These are phyloP conservation scores for Zaprionus lineosus DNA, from an alignment of 2,888 invertebrate species.

Conservation along the genomic window DNA sequence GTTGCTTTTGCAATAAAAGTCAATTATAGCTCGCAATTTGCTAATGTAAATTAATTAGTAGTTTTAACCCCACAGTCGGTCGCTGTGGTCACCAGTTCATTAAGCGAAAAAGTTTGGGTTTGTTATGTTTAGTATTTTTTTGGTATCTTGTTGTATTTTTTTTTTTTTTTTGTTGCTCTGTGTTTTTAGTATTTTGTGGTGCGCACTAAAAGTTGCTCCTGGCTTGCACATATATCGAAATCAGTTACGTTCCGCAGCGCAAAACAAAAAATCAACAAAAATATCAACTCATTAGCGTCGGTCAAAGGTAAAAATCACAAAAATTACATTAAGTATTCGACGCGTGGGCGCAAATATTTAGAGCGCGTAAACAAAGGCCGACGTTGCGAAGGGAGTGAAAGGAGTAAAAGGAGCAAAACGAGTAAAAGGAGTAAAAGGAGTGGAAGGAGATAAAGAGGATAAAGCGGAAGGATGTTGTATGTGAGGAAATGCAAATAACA, in stretches of 20 bases:
- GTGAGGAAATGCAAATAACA: constrained; percentile 64
- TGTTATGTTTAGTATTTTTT: constrained; percentile 5
- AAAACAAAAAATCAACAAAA: constrained; percentile 7
- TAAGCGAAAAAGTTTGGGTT: constrained; percentile 51
- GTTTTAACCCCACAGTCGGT: constrained; percentile 44
- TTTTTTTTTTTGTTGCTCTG: constrained; percentile 2
- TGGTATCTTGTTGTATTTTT: neutral
- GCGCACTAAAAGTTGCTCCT: constrained; percentile 14
- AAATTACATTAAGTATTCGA: constrained; percentile 47
- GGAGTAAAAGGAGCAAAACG: neutral
- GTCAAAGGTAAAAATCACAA: constrained; percentile 37
- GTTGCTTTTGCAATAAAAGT: constrained; percentile 44
- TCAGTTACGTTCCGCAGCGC: constrained; percentile 31
- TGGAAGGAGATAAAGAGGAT: constrained; percentile 8
- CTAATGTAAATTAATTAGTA: constrained; percentile 71
- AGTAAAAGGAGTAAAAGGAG: neutral
- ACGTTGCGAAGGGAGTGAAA: neutral
- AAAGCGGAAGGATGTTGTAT: too few species aligned
- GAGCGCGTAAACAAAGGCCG: constrained; percentile 1
- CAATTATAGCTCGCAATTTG: constrained; percentile 61
- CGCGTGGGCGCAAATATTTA: constrained; percentile 31
- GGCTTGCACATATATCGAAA: constrained; percentile 30
- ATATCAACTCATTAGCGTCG: constrained; percentile 53
- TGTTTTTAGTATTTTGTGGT: too few species aligned
- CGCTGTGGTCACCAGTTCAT: constrained; percentile 62